These are phyloP conservation scores for Apis cerana DNA, from an alignment of 1,140 invertebrate species.

Conservation along the genomic window DNA sequence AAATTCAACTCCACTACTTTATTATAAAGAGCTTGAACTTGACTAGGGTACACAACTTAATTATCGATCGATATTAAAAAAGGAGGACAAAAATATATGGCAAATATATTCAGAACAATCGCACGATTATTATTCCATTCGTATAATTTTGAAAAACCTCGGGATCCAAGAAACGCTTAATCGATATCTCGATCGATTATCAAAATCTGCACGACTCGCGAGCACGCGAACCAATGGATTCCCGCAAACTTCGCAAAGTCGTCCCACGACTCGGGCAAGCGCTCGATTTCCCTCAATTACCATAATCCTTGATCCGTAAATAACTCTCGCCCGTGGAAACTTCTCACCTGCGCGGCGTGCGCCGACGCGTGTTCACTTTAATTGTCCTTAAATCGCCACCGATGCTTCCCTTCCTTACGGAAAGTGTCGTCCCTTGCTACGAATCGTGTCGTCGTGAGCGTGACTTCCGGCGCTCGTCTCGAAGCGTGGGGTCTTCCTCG, in stretches of 20 bases:
- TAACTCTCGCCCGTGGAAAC: background rate
- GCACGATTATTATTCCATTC: no score
- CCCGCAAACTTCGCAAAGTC: background rate
- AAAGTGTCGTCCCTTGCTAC: constrained; percentile 6
- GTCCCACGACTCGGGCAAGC: background rate
- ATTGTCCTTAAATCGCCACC: constrained; percentile 2
- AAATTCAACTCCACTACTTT: no score
- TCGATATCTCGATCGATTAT: no score
- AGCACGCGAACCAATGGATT: background rate
- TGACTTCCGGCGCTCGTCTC: constrained; percentile 1
- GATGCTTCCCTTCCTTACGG: background rate
- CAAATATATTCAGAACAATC: no score
- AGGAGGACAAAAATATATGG: no score
- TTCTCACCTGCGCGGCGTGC: constrained; percentile 18
- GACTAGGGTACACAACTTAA: no score
- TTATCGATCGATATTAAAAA: no score
- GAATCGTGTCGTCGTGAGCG: background rate
- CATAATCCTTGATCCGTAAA: constrained; percentile 6
- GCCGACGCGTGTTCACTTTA: background rate
- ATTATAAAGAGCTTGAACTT: no score
- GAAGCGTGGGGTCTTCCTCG: background rate
- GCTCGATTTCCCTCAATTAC: constrained; percentile 36
- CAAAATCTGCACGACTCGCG: no score
- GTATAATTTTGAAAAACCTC: no score
- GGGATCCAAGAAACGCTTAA: no score